Conservation (phyloP, 2,113 vertebrate species). For the Anser cygnoides region DNA sequence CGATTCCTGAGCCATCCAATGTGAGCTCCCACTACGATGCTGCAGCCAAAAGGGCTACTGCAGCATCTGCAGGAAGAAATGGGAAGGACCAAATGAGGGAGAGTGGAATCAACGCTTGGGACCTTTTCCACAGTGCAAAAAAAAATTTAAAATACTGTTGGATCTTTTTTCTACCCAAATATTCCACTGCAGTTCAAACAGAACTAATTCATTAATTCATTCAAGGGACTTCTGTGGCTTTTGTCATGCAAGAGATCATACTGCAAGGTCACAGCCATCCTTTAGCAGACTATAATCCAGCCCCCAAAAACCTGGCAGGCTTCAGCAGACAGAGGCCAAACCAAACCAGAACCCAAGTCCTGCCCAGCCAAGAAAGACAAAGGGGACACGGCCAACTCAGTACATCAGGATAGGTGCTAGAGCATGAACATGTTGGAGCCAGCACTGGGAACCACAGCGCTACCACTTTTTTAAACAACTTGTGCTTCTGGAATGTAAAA, state of each 20-base stretch:
- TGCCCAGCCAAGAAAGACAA: not conserved
- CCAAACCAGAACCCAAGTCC: not conserved
- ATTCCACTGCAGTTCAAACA: not conserved
- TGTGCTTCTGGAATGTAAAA: not conserved
- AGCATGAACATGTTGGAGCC: not conserved
- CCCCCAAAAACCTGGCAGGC: not conserved
- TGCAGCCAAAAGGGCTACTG: not conserved
- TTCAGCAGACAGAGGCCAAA: not conserved
- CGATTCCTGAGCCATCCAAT: not conserved
- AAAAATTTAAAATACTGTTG: not conserved
- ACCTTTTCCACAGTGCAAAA: not conserved
- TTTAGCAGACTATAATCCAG: not conserved
- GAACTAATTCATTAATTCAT: not conserved
- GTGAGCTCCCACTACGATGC: not conserved
- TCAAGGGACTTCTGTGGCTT: not conserved
- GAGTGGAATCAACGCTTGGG: not conserved
- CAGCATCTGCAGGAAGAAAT: not conserved
- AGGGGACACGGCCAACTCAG: fast-evolving
- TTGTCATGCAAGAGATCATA: not conserved
- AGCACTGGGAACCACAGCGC: not conserved
- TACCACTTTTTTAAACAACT: not conserved
- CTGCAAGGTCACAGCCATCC: not conserved
- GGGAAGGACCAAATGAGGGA: not conserved
- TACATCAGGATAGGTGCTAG: not conserved
- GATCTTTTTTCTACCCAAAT: fast-evolving